Conservation (phyloP, 2,113 vertebrate genomes). For the Plecturocebus donacophilus region DNA sequence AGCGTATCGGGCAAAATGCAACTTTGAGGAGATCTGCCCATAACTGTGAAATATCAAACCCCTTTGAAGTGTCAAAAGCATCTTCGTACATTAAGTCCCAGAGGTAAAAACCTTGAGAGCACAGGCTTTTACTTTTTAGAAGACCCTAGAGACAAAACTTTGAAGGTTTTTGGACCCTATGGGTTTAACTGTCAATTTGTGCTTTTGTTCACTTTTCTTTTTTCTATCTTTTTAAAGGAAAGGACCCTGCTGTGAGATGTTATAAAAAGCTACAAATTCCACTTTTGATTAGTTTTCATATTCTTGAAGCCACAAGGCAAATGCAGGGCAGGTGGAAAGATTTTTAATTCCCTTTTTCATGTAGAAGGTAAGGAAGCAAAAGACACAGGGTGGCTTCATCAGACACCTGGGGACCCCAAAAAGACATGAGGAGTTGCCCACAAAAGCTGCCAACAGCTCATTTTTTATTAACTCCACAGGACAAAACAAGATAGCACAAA, state of each 20-base stretch:
- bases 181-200: neutral
- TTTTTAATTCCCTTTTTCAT: neutral
- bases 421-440: neutral
- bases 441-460: neutral
- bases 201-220: slow-evolving; percentile 17
- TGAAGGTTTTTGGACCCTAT: neutral
- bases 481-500: neutral
- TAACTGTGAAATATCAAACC: neutral
- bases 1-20: neutral
- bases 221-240: neutral
- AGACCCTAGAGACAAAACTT: neutral
- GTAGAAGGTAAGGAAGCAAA: neutral
- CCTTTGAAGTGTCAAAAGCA: neutral
- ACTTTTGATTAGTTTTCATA: slow-evolving; percentile 5
- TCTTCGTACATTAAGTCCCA: neutral
- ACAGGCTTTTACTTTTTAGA: neutral
- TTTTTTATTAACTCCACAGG: neutral
- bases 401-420: neutral
- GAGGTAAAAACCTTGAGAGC: neutral
- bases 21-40: neutral
- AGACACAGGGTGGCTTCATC: neutral
- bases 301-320: slow-evolving; percentile 14
- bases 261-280: slow-evolving; percentile 27
- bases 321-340: neutral
- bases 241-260: neutral